A percentile compares a stretch with the other conserved stretches of the same genome.
phyloP scores from a whole-genome alignment of 2,113 vertebrate genomes.

The Sceloporus tristichus region DNA sequence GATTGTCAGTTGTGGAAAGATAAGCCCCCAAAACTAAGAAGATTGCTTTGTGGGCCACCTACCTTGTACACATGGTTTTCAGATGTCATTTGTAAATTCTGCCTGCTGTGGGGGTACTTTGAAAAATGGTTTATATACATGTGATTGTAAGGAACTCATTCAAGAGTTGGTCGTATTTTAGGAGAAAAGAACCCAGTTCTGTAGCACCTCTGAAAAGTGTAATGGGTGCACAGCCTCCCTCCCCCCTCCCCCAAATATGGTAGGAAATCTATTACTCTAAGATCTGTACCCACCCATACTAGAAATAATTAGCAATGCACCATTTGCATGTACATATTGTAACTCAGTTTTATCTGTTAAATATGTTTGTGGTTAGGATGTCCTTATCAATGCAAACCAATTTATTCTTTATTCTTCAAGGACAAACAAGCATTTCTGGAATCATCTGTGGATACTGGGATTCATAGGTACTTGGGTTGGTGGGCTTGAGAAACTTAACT shows the following conservation, averaged over 20 bases:
- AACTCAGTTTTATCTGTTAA: background rate
- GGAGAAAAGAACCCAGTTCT: background rate
- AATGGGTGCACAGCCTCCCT: background rate
- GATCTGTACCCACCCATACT: background rate
- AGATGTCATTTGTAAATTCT: background rate
- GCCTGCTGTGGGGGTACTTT: background rate
- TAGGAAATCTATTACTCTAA: background rate
- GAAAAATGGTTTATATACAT: background rate
- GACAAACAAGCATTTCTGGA: background rate
- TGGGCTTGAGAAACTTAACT: background rate
- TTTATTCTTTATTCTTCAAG: background rate
- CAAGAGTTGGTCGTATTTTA: background rate
- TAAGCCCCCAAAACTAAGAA: background rate
- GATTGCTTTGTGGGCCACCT: background rate
- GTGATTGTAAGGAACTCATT: background rate
- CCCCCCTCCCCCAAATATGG: no score
- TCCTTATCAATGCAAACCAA: background rate
- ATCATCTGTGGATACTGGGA: background rate
- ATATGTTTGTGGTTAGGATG: background rate
- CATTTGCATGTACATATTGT: background rate
- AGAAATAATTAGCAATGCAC: background rate
- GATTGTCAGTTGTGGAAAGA: background rate
- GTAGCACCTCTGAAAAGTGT: background rate
- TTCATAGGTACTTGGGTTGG: background rate
- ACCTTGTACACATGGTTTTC: background rate